Conservation (phyloP, 35 echinoderm and acorn worm species). For the Ophioderma brevispina region DNA sequence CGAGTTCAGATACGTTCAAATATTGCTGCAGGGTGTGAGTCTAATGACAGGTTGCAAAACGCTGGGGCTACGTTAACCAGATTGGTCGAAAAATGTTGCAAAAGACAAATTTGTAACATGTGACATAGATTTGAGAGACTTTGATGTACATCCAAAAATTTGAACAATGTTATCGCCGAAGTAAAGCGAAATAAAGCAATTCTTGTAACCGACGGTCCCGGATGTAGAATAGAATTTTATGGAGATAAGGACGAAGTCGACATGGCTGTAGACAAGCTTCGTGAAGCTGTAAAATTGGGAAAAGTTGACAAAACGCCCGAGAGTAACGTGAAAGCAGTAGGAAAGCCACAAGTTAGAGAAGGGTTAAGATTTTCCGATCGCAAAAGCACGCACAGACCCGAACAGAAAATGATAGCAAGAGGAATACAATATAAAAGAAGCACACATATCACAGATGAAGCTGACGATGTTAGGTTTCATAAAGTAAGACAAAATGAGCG, state of each 20-base stretch:
- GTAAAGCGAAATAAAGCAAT: background rate
- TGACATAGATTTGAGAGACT: background rate
- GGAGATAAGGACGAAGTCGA: background rate
- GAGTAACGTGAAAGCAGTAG: background rate
- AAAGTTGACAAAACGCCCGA: background rate
- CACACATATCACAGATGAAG: background rate
- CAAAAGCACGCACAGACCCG: background rate
- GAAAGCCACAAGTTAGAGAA: background rate
- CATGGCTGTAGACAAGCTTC: background rate
- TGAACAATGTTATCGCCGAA: background rate
- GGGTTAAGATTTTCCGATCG: background rate
- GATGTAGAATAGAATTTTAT: background rate
- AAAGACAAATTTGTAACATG: background rate
- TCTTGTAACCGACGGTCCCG: background rate
- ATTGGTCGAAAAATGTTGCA: background rate
- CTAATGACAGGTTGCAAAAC: background rate
- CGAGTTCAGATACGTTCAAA: background rate
- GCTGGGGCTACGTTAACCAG: background rate
- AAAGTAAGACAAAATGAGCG: too few relatives aligned
- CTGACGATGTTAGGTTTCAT: background rate
- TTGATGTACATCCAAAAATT: background rate
- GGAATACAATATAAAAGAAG: background rate
- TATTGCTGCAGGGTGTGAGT: background rate
- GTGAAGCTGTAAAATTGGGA: background rate
- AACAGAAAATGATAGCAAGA: background rate